Evolutionary conservation across 2,113 vertebrate genomes (phyloP).

Genomic region (Penelope pileata): DNA sequence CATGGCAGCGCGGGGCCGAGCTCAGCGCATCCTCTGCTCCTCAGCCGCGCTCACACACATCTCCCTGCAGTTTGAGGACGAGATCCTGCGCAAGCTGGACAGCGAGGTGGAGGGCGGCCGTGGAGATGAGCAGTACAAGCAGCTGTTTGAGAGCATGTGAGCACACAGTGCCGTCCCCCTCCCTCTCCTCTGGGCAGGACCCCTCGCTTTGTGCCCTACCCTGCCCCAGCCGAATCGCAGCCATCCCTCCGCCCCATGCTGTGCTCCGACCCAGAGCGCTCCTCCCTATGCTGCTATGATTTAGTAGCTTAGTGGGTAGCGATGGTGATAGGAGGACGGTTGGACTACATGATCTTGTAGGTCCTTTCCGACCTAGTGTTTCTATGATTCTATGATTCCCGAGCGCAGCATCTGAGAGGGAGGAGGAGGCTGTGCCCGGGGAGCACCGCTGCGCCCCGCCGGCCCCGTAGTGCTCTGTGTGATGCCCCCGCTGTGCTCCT

Average conservation of each 20-base stretch:
- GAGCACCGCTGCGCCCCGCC: rapidly evolving
- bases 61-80: slow-evolving; percentile 60
- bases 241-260: rapidly evolving
- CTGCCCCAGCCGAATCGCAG: rapidly evolving
- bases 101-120: slow-evolving; percentile 70
- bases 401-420: too few relatives aligned
- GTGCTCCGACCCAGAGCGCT: background rate
- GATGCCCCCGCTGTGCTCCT: background rate
- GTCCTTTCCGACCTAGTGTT: too few relatives aligned
- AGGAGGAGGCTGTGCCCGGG: background rate
- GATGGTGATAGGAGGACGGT: too few relatives aligned
- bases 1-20: rapidly evolving
- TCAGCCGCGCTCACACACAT: rapidly evolving
- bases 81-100: slow-evolving; percentile 67
- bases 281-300: too few relatives aligned
- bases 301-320: too few relatives aligned
- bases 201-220: background rate
- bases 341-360: too few relatives aligned
- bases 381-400: too few relatives aligned
- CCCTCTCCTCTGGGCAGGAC: rapidly evolving
- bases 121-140: slow-evolving; percentile 66
- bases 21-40: background rate
- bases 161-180: background rate
- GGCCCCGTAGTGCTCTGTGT: too few relatives aligned
- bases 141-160: slow-evolving; percentile 68